Conservation (phyloP, 2,113 vertebrate species). For the Myotis davidii region DNA sequence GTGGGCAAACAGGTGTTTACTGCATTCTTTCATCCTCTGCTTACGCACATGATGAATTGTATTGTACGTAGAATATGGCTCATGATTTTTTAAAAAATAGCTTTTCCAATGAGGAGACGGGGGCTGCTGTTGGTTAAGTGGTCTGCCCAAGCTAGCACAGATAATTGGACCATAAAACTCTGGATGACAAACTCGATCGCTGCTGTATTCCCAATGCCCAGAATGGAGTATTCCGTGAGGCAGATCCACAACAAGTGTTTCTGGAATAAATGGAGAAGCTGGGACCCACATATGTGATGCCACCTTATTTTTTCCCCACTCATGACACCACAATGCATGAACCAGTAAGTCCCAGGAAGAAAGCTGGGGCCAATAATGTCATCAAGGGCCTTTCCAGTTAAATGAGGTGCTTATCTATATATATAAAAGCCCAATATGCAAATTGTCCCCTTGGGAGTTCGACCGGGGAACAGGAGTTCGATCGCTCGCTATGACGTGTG, state of each 20-base stretch:
- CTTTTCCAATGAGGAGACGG: neutral
- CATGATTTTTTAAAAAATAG: neutral
- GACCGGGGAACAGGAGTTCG: no score
- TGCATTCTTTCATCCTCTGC: neutral
- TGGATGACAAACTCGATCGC: neutral
- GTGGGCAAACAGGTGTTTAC: neutral
- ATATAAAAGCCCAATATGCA: no score
- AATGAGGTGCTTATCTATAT: neutral
- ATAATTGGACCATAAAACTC: conserved; percentile 5
- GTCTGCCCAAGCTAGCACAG: neutral
- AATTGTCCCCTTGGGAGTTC: no score
- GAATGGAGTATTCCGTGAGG: neutral
- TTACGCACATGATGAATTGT: neutral
- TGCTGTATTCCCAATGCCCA: neutral
- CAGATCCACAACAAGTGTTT: neutral
- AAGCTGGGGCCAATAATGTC: neutral
- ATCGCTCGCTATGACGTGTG: no score
- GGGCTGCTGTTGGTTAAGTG: neutral
- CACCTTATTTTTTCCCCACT: neutral
- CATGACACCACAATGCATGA: neutral
- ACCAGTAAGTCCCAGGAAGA: neutral
- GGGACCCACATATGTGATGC: neutral
- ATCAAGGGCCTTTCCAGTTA: neutral
- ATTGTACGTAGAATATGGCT: neutral
- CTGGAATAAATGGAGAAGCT: neutral